These are phyloP conservation scores for Malthinus flaveolus DNA, from an alignment of 2,888 invertebrate genomes.

Conservation along the genomic window DNA sequence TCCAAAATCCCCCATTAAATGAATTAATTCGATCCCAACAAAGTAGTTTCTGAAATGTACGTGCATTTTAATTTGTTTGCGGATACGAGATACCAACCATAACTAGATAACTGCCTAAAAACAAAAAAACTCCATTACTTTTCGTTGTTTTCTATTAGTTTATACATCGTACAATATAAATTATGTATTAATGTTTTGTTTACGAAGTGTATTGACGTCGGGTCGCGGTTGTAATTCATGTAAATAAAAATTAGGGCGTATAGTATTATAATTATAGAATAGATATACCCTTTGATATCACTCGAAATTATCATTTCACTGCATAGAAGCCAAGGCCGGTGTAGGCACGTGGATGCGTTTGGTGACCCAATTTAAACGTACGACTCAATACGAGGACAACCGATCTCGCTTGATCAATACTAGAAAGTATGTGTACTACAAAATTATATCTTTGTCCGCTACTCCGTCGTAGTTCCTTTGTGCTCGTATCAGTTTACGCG, in stretches of 20 bases:
- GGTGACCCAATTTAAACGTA: conserved; percentile 40
- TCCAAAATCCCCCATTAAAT: too few relatives aligned
- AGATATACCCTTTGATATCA: conserved; percentile 1
- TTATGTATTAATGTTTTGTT: too few relatives aligned
- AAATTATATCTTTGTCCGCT: conserved; percentile 33
- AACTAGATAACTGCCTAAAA: too few relatives aligned
- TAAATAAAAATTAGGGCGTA: conserved; percentile 4
- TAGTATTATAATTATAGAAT: not conserved
- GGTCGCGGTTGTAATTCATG: not conserved
- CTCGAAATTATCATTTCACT: conserved; percentile 15
- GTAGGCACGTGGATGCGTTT: conserved; percentile 44
- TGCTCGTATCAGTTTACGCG: conserved; percentile 7
- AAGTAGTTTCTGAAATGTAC: too few relatives aligned
- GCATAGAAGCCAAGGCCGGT: conserved; percentile 45
- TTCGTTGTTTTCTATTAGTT: too few relatives aligned
- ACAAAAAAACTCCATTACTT: too few relatives aligned
- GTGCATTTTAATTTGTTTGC: too few relatives aligned
- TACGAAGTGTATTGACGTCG: too few relatives aligned
- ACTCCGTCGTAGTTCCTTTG: conserved; percentile 18
- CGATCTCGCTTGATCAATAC: conserved; percentile 41
- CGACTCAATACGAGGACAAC: conserved; percentile 38
- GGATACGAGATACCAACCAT: too few relatives aligned
- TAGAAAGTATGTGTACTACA: conserved; percentile 41
- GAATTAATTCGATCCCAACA: too few relatives aligned
- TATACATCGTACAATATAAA: too few relatives aligned